Base-by-base conservation (phyloP, 2,888 invertebrate species). In the Stramonita haemastoma region DNA sequence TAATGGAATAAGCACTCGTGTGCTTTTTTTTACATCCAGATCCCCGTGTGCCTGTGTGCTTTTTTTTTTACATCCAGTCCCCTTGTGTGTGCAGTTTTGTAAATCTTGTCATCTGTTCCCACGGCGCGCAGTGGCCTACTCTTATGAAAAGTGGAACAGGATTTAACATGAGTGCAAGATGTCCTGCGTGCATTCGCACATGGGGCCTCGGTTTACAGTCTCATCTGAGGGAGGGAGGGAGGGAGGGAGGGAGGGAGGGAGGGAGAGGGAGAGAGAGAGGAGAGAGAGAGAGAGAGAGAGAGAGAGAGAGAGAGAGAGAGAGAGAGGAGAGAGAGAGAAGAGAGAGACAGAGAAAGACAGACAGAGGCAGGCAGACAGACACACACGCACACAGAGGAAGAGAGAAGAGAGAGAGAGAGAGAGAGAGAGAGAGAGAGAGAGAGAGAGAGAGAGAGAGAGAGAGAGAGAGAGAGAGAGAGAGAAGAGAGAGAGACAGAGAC, bases 211-310 rank as follows among this genome's bases (percentile, higher is more conserved):
- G n/a, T n/a, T n/a, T n/a, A n/a, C n/a, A n/a, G n/a, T n/a, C n/a
- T n/a, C n/a, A n/a, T n/a, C n/a, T n/a, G n/a, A n/a, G n/a, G n/a
- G n/a, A n/a, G n/a, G n/a, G n/a, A n/a, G n/a, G n/a, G n/a, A 22
- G 70, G 29, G 70, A 46, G 56, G 29, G n/a, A 66, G 85, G 70
- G 81, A 86, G 26, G 46, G 81, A 77, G 60, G 60, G 85, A 89
- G 66, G 81, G 87, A 90, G 56, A 83, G 83, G 56, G 32, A 85
- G 88, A 79, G 34, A 79, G 66, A 77, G 36, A 89, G 17, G 22
- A 57, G 57, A 57, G 57, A 66, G 73, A 79, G 73, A 87, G 87
- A 86, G 86, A 57, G 60, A 86, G 66, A 86, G n/a, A 85, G 79
- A 73, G 36, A 85, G 11, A 83, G 73, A 77, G 77, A 85, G 36